A percentile compares a stretch with the other conserved stretches of the same genome.
Conservation (phyloP, 2,797 vertebrate species). For the Clarias platycephalus region DNA sequence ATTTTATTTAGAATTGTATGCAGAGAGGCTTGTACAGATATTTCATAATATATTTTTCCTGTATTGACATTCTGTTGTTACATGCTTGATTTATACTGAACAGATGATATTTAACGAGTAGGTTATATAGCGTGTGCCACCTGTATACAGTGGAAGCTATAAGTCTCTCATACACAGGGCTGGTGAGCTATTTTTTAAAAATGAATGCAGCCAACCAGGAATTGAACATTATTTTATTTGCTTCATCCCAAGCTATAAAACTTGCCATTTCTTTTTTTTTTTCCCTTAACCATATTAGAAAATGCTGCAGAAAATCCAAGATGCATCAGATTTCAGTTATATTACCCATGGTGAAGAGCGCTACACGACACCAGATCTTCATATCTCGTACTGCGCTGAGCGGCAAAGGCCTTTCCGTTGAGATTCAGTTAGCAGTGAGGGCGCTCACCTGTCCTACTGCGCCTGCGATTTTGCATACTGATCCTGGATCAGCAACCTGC, state of each 20-base stretch:
- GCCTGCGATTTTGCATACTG: neutral
- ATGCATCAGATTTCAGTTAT: slow-evolving; percentile 7
- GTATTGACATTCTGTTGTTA: neutral
- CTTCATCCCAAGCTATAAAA: neutral
- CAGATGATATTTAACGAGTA: neutral
- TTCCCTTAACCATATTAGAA: neutral
- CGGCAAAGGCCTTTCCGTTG: slow-evolving; percentile 6
- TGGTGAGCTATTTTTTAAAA: neutral
- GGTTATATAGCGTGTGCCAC: neutral
- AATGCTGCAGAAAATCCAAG: neutral
- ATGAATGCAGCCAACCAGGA: neutral
- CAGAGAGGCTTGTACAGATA: neutral
- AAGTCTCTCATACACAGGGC: neutral
- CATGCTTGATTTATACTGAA: neutral
- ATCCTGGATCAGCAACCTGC: slow-evolving; percentile 22
- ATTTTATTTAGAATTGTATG: neutral
- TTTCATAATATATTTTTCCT: neutral
- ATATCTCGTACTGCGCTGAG: neutral
- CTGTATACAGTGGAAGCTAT: neutral
- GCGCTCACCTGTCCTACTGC: neutral
- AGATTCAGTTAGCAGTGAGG: neutral
- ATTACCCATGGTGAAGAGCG: neutral
- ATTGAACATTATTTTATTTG: neutral
- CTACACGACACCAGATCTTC: neutral
- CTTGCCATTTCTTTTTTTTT: neutral